Conservation (phyloP, 1,140 invertebrate species). For the Drosophila subpulchrella region DNA sequence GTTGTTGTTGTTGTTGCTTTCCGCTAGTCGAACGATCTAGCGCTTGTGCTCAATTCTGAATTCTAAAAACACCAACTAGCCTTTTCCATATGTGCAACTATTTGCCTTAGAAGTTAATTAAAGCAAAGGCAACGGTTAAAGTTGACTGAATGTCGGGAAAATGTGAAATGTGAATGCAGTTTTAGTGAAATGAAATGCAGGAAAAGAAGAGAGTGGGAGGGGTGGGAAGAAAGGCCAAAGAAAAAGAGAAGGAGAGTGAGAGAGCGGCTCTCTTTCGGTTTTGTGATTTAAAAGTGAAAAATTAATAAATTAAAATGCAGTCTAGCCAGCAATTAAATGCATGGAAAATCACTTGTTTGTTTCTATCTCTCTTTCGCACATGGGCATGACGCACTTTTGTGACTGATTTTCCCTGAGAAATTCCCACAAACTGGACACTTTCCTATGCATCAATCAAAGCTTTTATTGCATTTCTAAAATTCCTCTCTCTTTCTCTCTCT, state of each 20-base stretch:
- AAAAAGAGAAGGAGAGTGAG: neutral
- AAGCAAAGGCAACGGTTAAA: slow-evolving; percentile 14
- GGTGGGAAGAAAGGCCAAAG: slow-evolving; percentile 1
- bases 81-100: slow-evolving; percentile 71
- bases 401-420: slow-evolving; percentile 30
- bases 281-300: slow-evolving; percentile 51
- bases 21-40: slow-evolving; percentile 71
- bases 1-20: slow-evolving; percentile 45
- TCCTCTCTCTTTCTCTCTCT: slow-evolving; percentile 9
- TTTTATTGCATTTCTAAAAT: slow-evolving; percentile 25
- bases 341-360: slow-evolving; percentile 23
- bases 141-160: slow-evolving; percentile 11
- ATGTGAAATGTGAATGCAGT: slow-evolving; percentile 36
- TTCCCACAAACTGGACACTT: slow-evolving; percentile 20
- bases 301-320: slow-evolving; percentile 54
- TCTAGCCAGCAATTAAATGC: slow-evolving; percentile 46
- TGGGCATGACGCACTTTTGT: slow-evolving; percentile 35
- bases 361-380: neutral
- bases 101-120: slow-evolving; percentile 42
- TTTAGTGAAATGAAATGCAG: slow-evolving; percentile 39
- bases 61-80: slow-evolving; percentile 32
- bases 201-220: slow-evolving; percentile 3
- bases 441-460: slow-evolving; percentile 51
- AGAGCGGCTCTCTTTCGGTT: slow-evolving; percentile 20
- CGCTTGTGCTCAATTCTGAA: slow-evolving; percentile 61